Base-by-base conservation (phyloP, 1,140 invertebrate genomes). In the Drosophila asahinai region DNA sequence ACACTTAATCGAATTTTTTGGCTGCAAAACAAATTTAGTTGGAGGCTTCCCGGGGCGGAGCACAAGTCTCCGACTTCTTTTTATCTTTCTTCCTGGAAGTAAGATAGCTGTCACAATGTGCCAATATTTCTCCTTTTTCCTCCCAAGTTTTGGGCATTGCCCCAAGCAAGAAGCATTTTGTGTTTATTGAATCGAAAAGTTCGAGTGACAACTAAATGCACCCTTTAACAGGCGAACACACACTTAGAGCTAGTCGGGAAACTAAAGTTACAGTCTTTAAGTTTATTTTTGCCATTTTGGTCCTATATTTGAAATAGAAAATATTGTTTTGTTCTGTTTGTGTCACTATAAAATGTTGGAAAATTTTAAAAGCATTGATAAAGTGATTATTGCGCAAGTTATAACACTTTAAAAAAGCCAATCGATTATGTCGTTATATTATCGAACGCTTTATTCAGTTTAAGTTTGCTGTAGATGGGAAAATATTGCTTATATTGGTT, bases 101-200 rank as follows among this genome's bases (percentile, higher is more conserved):
- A 57, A 57, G 54, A 40, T 57, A 57, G 36, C 54, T 57, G 54
- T 57, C 54, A 57, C 54, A 57, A 57, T 57, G 54, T 57, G 36
- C 54, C 54, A 57, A 57, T 57, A 57, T 40, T 40, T 57, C 54
- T 25, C 15, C 33, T 3, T 40, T 15, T 57, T 57, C 17, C 19
- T 6, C 14, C 19, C 54, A 25, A 38, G 8, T 40, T 57, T 42
- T 40, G 54, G 54, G 19, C 36, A 25, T 40, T 22, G 33, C 36
- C 54, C 54, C 36, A 11, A 25, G 36, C 36, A 57, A 57, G 54
- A 57, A 57, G 54, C 54, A 57, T 57, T 57, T 57, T 57, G 54
- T 57, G 54, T 57, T 57, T 57, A 57, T 57, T 57, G 54, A 57
- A 57, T 57, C 54, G 54, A 57, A 57, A 57, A 57, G 36, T 57